A percentile compares a stretch with the other conserved stretches of the same genome.
These are phyloP conservation scores for Druon quercuslanigerum DNA, from an alignment of 1,140 invertebrate species.

Conservation along the genomic window DNA sequence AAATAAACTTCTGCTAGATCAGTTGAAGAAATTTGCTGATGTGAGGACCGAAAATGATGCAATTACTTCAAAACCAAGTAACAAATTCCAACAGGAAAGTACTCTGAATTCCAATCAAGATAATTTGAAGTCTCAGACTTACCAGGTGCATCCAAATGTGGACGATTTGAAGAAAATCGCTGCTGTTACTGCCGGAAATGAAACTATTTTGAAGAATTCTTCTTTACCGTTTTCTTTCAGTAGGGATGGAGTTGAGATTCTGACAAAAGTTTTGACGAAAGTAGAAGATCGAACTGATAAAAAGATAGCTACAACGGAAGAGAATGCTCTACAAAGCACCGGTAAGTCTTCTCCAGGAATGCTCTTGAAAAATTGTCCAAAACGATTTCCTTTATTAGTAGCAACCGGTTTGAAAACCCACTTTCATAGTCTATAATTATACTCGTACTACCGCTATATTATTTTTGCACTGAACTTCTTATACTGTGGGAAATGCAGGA, in stretches of 20 bases:
- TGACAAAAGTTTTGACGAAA: slow-evolving; percentile 82
- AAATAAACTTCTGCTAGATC: slow-evolving; percentile 55
- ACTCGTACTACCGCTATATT: slow-evolving; percentile 41
- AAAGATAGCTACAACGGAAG: slow-evolving; percentile 62
- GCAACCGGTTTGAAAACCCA: neutral
- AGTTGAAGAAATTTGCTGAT: slow-evolving; percentile 59
- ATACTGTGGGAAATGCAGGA: slow-evolving; percentile 9
- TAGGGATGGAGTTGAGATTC: slow-evolving; percentile 80
- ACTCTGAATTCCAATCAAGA: slow-evolving; percentile 30
- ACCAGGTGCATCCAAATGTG: slow-evolving; percentile 47
- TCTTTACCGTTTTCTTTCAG: slow-evolving; percentile 77
- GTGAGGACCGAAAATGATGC: slow-evolving; percentile 51
- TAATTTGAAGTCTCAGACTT: slow-evolving; percentile 5
- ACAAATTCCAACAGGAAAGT: slow-evolving; percentile 34
- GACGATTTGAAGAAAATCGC: slow-evolving; percentile 67
- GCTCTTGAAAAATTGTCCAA: too few relatives aligned
- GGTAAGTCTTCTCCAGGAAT: neutral
- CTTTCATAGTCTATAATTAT: slow-evolving; percentile 2
- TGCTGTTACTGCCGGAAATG: slow-evolving; percentile 54
- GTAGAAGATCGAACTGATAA: slow-evolving; percentile 63
- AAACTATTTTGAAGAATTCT: slow-evolving; percentile 49
- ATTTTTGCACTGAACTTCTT: slow-evolving; percentile 3
- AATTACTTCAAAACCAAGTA: slow-evolving; percentile 7
- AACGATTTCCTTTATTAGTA: neutral
- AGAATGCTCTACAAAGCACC: slow-evolving; percentile 56